Base-by-base conservation (phyloP, 2,113 vertebrate genomes). In the Zosterops lateralis region DNA sequence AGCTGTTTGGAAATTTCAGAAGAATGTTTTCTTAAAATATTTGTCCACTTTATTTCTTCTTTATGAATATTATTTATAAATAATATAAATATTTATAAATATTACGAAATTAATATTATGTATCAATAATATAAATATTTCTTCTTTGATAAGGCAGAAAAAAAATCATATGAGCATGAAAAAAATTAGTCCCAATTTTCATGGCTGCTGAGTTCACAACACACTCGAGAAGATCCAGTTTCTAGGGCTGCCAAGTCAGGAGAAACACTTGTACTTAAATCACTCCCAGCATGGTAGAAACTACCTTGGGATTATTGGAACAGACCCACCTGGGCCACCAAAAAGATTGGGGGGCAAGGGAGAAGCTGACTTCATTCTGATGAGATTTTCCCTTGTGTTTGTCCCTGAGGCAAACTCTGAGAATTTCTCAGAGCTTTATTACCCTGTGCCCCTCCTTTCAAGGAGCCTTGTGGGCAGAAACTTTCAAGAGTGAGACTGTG, bases 301-400 rank as follows among this genome's bases (percentile, higher is more conserved):
- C 9, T 20, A 14, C 50, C 40, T 44, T 71, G 15, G 36, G 13
- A 31, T 74, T 18, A 54, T 73, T 77, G 29, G 29, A 58, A 75
- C 38, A 9, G 34, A 48, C 29, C n/a, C 32, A 26, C 14, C 5
- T 58, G 36, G 45, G 31, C 25, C 20, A 80, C 17, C 8, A 44
- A 28, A 83, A 70, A 34, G 0, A 3, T 14, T 7, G 32, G 22
- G 9, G 19, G 2, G 5, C 2, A 22, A 6, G 7, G 15, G 4
- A 74, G 25, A 51, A 56, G 19, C 19, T 0, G 0, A 31, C 29
- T 70, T 65, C 14, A 66, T 48, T 84, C 42, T 29, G 29, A 18
- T 51, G 82, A 50, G 31, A 40, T 40, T 91, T 71, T 20, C 61
- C 26, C 22, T 18, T 17, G 12, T 21, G 5, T 76, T 88, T 88